A percentile compares a stretch with the other conserved stretches of the same genome.
Conservation (phyloP, 2,888 invertebrate species). For the Arrhopalites spinosus region DNA sequence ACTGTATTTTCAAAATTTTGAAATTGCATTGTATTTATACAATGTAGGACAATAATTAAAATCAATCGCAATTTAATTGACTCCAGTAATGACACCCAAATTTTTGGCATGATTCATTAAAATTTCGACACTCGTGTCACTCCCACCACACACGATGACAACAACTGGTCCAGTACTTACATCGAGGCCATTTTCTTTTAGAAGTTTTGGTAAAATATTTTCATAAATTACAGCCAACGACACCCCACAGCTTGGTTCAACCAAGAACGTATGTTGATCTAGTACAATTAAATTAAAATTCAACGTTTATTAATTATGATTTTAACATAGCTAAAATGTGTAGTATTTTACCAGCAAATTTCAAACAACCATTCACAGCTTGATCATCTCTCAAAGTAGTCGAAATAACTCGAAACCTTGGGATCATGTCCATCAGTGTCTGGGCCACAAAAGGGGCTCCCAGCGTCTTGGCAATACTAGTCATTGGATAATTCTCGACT, state of each 20-base stretch:
- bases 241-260: slow-evolving; percentile 63
- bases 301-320: no score
- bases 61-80: no score
- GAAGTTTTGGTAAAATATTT: slow-evolving; percentile 57
- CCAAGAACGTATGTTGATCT: slow-evolving; percentile 62
- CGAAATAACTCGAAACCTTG: slow-evolving; percentile 58
- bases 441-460: slow-evolving; percentile 59
- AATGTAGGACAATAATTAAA: no score
- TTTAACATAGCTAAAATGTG: no score
- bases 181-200: slow-evolving; percentile 50
- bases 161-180: slow-evolving; percentile 58
- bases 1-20: no score
- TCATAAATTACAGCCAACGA: slow-evolving; percentile 61
- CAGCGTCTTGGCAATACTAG: slow-evolving; percentile 60
- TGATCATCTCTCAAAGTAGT: slow-evolving; percentile 59
- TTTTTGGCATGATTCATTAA: slow-evolving; percentile 60
- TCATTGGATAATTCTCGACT: slow-evolving; percentile 54
- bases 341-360: slow-evolving; percentile 59
- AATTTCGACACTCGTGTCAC: slow-evolving; percentile 65
- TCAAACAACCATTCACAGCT: slow-evolving; percentile 59
- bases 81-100: no score
- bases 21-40: no score
- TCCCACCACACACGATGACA: slow-evolving; percentile 64
- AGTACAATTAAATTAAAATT: slow-evolving; percentile 17
- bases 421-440: slow-evolving; percentile 57